These are phyloP conservation scores for Adelosebastes latens DNA, from an alignment of 2,797 vertebrate genomes.

Conservation along the genomic window DNA sequence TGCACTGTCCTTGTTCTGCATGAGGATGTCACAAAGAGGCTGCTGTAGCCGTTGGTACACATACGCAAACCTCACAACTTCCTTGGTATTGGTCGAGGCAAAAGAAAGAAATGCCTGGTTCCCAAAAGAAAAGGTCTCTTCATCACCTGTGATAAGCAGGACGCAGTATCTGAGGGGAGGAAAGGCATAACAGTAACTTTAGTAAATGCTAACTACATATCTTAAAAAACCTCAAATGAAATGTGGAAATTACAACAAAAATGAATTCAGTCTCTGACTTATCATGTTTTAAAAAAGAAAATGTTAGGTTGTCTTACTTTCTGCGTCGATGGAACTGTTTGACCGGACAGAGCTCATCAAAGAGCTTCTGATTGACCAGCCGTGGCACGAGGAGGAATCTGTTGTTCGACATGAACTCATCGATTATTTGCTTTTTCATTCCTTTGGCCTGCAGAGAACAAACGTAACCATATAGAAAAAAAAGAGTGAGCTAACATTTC, in stretches of 20 bases:
- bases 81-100: slow-evolving; percentile 89
- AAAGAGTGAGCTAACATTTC: neutral
- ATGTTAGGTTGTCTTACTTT: slow-evolving; percentile 85
- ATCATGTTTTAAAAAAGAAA: neutral
- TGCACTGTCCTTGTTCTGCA: slow-evolving; percentile 79
- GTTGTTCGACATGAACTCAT: slow-evolving; percentile 95
- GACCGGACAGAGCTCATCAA: slow-evolving; percentile 94
- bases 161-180: slow-evolving; percentile 88
- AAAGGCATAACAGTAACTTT: neutral
- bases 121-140: slow-evolving; percentile 79
- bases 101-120: slow-evolving; percentile 91
- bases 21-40: slow-evolving; percentile 85
- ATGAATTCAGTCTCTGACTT: neutral
- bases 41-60: slow-evolving; percentile 89
- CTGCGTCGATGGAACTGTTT: slow-evolving; percentile 95
- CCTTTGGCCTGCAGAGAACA: slow-evolving; percentile 86
- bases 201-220: neutral
- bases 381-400: slow-evolving; percentile 92
- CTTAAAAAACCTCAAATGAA: neutral
- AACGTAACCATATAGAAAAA: neutral
- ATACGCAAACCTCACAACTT: slow-evolving; percentile 90
- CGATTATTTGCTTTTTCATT: slow-evolving; percentile 94
- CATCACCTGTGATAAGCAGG: slow-evolving; percentile 88
- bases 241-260: neutral
- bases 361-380: slow-evolving; percentile 94